These are phyloP conservation scores for Cyanoderma ruficeps DNA, from an alignment of 2,113 vertebrate species.

Conservation along the genomic window DNA sequence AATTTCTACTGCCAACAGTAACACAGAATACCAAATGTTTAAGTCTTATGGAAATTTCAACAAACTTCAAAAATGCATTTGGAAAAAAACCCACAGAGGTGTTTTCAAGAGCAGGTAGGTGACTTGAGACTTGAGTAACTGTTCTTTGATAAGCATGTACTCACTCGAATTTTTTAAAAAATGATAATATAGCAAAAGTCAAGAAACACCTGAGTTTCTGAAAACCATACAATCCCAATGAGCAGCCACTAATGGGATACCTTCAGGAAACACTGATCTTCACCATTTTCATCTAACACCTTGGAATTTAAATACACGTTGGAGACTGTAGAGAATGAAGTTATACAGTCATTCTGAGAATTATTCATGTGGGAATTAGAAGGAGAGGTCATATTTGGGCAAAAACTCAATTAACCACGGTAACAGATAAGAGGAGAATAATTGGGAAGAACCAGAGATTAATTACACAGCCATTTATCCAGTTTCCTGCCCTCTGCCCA, in stretches of 20 bases:
- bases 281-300: neutral
- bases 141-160: neutral
- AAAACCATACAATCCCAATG: neutral
- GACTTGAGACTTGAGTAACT: neutral
- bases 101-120: neutral
- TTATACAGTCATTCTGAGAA: neutral
- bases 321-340: neutral
- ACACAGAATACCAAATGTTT: neutral
- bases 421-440: neutral
- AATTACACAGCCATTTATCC: neutral
- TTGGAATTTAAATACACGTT: neutral
- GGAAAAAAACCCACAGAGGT: fast-evolving
- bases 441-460: neutral
- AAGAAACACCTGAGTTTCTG: neutral
- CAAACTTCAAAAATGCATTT: neutral
- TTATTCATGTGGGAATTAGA: neutral
- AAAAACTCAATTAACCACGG: neutral
- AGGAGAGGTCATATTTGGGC: neutral
- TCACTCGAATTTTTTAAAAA: neutral
- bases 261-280: neutral
- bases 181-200: neutral
- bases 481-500: neutral
- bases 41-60: neutral
- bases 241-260: neutral
- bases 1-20: neutral